Percentiles rank a stretch among this genome's conserved stretches.
These are phyloP conservation scores for Chydorus sphaericus DNA, from an alignment of 2,888 invertebrate species.

Conservation along the genomic window DNA sequence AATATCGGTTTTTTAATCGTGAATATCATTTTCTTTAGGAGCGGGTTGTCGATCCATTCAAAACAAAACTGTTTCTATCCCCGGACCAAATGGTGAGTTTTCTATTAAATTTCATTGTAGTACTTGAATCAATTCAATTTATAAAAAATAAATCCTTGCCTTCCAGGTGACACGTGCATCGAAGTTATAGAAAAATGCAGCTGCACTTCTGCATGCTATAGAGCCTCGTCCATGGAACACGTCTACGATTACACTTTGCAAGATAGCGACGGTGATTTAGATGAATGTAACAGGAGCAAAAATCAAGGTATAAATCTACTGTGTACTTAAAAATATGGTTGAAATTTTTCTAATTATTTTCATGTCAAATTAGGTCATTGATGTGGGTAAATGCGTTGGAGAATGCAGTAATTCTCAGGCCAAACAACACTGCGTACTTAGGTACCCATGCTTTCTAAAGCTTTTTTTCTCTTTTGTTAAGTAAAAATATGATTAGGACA, in stretches of 20 bases:
- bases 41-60: slow-evolving; percentile 28
- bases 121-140: too few relatives aligned
- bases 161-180: slow-evolving; percentile 23
- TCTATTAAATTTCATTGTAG: not conserved
- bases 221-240: slow-evolving; percentile 31
- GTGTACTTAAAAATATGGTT: not conserved
- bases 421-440: slow-evolving; percentile 22
- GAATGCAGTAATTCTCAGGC: slow-evolving; percentile 25
- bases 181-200: slow-evolving; percentile 31
- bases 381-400: slow-evolving; percentile 32
- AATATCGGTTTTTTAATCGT: too few relatives aligned
- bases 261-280: not conserved
- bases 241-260: slow-evolving; percentile 32
- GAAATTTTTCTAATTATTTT: too few relatives aligned
- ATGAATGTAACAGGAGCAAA: too few relatives aligned
- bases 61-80: slow-evolving; percentile 29
- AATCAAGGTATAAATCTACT: slow-evolving; percentile 10
- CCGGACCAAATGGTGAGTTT: slow-evolving; percentile 29
- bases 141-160: too few relatives aligned
- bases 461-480: too few relatives aligned
- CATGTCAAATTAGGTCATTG: slow-evolving; percentile 27
- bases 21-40: too few relatives aligned
- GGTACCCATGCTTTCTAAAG: slow-evolving; percentile 16
- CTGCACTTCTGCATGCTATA: slow-evolving; percentile 31
- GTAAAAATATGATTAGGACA: too few relatives aligned